A percentile compares a stretch with the other conserved stretches of the same genome.
phyloP scores from a whole-genome alignment of 2,113 vertebrate species.

The Charina bottae region DNA sequence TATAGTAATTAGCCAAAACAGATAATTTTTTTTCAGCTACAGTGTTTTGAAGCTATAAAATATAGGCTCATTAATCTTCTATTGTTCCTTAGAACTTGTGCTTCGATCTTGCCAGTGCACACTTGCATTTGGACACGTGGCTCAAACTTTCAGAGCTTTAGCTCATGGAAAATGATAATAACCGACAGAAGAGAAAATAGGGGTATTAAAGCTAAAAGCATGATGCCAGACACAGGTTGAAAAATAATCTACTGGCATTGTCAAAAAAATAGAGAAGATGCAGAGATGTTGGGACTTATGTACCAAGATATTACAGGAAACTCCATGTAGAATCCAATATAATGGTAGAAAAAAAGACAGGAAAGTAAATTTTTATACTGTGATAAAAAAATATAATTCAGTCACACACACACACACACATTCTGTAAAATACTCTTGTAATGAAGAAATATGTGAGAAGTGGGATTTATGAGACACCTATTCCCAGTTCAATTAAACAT shows the following conservation, averaged over 20 bases:
- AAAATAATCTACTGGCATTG: not conserved
- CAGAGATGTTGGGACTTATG: not conserved
- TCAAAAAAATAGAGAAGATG: not conserved
- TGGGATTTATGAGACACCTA: not conserved
- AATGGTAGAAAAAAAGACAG: too few relatives aligned
- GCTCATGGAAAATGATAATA: constrained; percentile 2
- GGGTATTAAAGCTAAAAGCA: not conserved
- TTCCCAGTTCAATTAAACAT: not conserved
- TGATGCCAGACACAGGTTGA: not conserved
- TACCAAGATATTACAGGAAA: not conserved
- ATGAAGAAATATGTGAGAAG: not conserved
- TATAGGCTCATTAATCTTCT: constrained; percentile 11
- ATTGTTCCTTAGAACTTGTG: constrained; percentile 7
- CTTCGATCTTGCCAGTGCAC: constrained; percentile 4
- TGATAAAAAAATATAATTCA: too few relatives aligned
- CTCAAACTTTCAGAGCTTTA: not conserved
- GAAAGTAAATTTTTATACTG: too few relatives aligned
- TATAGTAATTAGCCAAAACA: not conserved
- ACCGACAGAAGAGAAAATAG: not conserved
- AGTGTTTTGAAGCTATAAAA: constrained; percentile 22
- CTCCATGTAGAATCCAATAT: too few relatives aligned
- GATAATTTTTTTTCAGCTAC: not conserved
- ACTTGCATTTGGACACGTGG: constrained; percentile 1
- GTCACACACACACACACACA: not conserved
- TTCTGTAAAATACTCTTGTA: not conserved